Base-by-base conservation (phyloP, 2,888 invertebrate genomes). In the Endomychus coccineus region DNA sequence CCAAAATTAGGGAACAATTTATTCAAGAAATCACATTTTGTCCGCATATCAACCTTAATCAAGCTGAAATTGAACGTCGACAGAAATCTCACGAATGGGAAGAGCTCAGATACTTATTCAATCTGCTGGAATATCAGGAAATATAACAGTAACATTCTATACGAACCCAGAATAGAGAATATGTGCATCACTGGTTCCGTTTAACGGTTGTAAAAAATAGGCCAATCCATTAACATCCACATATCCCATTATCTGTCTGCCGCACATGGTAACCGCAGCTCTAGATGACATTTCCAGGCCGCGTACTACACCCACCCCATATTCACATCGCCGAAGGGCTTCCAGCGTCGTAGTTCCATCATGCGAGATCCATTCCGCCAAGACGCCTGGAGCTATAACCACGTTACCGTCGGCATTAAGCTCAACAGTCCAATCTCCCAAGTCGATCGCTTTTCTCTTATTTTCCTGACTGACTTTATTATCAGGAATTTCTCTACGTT, bases 191-290 rank as follows among this genome's bases (percentile, higher is more conserved):
- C n/a, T n/a, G n/a, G n/a, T n/a, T n/a, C n/a, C n/a, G n/a, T n/a
- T n/a, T n/a, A n/a, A n/a, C n/a, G n/a, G n/a, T n/a, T n/a, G 53
- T 9, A 64, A 27, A 42, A 62, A 56, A 39, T 58, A 58, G 21
- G 44, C 44, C 10, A 46, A 48, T 5, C 45, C 48, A 5, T 42
- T 46, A 10, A 54, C 45, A 35, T 52, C 42, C 30, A 62, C 43
- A 43, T 55, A 61, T 22, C 61, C 62, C 4, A 49, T 55, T 28
- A 51, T 46, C 15, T 48, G 44, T 2, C 34, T 23, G 4, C 45
- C 55, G 40, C 62, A 63, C 28, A 63, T 37, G 16, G 57, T 52
- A 34, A 62, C 50, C 15, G 54, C 57, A 25, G 53, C 62, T 27
- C 43, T 47, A 22, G 60, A 59, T 16, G 39, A 31, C 16, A 27